These are phyloP conservation scores for Diprion similis DNA, from an alignment of 1,140 invertebrate genomes.

Conservation along the genomic window DNA sequence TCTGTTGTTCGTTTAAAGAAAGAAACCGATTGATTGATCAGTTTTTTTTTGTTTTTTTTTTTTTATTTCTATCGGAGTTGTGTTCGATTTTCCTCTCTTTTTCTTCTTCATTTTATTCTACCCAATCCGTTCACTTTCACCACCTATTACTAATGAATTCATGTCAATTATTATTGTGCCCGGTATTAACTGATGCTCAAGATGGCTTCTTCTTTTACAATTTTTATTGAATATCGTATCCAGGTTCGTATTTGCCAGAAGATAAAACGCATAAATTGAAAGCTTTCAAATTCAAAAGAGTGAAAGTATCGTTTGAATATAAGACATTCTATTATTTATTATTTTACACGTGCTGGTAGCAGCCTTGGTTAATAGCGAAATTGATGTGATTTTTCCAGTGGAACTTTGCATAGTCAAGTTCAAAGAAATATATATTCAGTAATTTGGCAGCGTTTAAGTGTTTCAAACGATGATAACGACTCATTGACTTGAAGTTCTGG, in stretches of 20 bases:
- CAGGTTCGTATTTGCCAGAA: neutral
- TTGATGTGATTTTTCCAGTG: no score
- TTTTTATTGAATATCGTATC: neutral
- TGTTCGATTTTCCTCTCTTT: constrained; percentile 6
- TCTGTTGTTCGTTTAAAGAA: neutral
- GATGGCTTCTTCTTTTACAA: neutral
- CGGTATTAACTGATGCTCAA: neutral
- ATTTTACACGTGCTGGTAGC: no score
- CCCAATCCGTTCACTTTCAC: neutral
- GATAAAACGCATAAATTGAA: neutral
- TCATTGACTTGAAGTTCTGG: neutral
- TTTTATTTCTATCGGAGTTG: neutral
- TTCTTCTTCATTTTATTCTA: neutral
- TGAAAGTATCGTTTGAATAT: no score
- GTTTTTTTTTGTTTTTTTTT: neutral
- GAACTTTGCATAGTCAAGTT: no score
- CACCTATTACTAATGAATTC: neutral
- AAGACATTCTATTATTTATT: no score
- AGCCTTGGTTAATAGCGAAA: no score
- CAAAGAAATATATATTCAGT: no score
- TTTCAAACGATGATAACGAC: neutral
- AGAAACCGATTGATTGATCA: neutral
- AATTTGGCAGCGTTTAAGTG: no score
- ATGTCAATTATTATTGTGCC: neutral
- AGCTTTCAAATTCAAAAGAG: no score